Base-by-base conservation (phyloP, 2,797 vertebrate species). In the Amphiprion clarkii region DNA sequence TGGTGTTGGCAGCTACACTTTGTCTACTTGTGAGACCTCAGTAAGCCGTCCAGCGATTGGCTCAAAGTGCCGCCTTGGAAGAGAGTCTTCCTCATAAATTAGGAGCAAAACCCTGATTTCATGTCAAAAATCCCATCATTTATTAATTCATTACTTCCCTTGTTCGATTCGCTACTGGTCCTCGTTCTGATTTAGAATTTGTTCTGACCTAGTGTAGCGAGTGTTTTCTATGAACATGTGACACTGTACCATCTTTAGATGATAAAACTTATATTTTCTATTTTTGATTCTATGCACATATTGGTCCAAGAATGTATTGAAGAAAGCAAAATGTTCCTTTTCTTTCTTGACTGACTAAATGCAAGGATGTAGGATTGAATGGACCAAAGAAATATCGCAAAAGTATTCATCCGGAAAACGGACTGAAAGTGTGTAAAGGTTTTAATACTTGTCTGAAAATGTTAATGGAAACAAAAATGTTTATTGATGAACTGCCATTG, bases 381-480 rank as follows among this genome's bases (percentile, higher is more conserved):
- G 90, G 83, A 94, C 87, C 92, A 83, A 87, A 51, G 81, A 79
- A 93, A 72, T 64, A 23, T 23, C 23, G 23, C 23, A 31, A 71
- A 49, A 78, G 36, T 55, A 82, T 76, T 78, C 29, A 68, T 90
- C 81, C 74, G 64, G 63, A 68, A 83, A 88, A 78, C 65, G 78
- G 80, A 85, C 80, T 64, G 31, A 79, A 83, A 36, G 27, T 79
- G 68, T 89, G 58, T 84, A 94, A 95, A 85, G 94, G 92, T 96
- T 96, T 95, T 96, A 96, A 93, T 94, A 95, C 93, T 87, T 93
- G 76, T 95, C 93, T 96, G 95, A 92, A 95, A 95, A 96, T 94
- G 85, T 87, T 62, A 87, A 86, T 67, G 73, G 49, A 91, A 87
- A 91, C 62, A 90, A 97, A 98, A 97, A 98, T 89, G 92, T 95